phyloP scores from a whole-genome alignment of 2,113 vertebrate species.

The Phoenicopterus ruber region DNA sequence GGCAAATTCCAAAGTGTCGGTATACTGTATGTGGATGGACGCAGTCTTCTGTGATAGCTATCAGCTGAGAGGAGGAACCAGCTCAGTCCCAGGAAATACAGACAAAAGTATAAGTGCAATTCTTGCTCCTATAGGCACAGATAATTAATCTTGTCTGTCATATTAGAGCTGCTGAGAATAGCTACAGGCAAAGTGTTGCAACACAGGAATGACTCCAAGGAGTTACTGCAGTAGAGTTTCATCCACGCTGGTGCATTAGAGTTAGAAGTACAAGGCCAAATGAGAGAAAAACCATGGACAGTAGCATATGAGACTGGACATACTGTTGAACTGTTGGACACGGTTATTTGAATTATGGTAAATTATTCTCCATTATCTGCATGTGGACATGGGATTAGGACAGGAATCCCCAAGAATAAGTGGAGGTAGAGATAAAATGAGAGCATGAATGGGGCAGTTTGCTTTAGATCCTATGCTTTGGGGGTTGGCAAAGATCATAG shows the following conservation, averaged over 20 bases:
- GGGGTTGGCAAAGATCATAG: neutral
- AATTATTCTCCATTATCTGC: neutral
- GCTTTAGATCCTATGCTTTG: neutral
- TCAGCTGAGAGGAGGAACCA: neutral
- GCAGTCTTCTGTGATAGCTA: neutral
- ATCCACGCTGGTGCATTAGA: neutral
- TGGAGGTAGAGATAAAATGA: neutral
- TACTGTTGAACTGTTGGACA: neutral
- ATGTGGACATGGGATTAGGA: neutral
- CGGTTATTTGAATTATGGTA: neutral
- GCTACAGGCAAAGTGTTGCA: constrained; percentile 20
- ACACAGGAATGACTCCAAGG: neutral
- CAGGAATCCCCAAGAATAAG: neutral
- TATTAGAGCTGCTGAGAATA: constrained; percentile 18
- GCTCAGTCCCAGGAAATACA: neutral
- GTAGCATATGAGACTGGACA: neutral
- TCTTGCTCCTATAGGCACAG: neutral
- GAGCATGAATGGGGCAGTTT: neutral
- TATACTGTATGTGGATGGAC: neutral
- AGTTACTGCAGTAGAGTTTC: neutral
- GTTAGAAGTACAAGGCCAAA: neutral
- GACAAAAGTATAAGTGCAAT: neutral
- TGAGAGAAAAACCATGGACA: neutral
- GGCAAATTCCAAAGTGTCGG: neutral
- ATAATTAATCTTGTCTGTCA: constrained; percentile 16